Percentiles rank a stretch among this genome's conserved stretches.
Evolutionary conservation across 2,888 invertebrate genomes (phyloP).

Genomic region (Elysia crispata): DNA sequence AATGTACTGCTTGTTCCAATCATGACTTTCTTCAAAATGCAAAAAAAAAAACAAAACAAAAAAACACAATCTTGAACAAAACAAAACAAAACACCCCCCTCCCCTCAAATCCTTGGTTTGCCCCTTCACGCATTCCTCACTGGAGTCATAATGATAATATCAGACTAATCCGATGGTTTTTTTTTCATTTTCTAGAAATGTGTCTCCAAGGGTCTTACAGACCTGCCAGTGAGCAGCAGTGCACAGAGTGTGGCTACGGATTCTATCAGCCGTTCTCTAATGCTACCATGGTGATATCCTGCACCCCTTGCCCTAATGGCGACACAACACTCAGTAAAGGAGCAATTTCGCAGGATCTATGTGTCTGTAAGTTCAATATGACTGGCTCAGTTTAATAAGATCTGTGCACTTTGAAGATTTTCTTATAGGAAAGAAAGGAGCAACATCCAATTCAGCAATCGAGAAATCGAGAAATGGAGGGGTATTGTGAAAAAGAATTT

Average conservation of each 20-base stretch:
- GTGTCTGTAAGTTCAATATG: slow-evolving; percentile 28
- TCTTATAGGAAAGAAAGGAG: no score
- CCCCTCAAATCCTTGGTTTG: no score
- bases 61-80: no score
- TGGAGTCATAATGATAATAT: no score
- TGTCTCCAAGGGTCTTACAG: slow-evolving; percentile 33
- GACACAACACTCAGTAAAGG: slow-evolving; percentile 40
- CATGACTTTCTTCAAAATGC: no score
- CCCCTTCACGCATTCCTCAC: no score
- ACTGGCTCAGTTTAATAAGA: background rate
- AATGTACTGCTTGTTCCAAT: no score
- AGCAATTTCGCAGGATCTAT: background rate
- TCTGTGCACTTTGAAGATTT: background rate
- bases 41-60: no score
- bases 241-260: slow-evolving; percentile 29
- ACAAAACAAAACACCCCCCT: no score
- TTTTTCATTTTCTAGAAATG: slow-evolving; percentile 20
- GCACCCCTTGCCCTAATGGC: background rate
- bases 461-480: no score
- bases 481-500: no score
- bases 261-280: slow-evolving; percentile 12
- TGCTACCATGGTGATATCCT: background rate
- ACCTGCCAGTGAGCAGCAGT: background rate
- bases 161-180: background rate
- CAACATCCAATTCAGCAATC: no score